Conservation (phyloP, 2,888 invertebrate species). For the Rhingia rostrata region DNA sequence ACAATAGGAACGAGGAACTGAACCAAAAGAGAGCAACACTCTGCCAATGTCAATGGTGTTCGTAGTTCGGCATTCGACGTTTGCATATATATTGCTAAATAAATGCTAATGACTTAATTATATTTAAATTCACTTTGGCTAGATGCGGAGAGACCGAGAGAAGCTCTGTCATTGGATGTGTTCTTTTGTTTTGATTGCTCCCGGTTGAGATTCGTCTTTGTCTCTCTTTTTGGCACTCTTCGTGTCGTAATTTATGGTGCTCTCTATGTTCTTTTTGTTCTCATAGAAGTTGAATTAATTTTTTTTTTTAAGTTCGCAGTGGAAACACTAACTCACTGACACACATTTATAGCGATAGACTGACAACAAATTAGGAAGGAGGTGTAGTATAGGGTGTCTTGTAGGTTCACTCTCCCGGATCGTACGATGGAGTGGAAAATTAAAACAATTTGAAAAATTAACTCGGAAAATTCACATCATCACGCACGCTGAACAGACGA, state of each 20-base stretch:
- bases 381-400: too few relatives aligned
- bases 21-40: conserved; percentile 28
- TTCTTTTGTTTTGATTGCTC: conserved; percentile 52
- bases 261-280: conserved; percentile 25
- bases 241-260: conserved; percentile 22
- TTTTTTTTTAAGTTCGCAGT: conserved; percentile 7
- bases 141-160: background rate
- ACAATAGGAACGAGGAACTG: conserved; percentile 18
- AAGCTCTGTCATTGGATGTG: conserved; percentile 7
- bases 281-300: conserved; percentile 3
- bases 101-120: conserved; percentile 35
- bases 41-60: conserved; percentile 33
- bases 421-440: background rate
- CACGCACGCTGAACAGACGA: conserved; percentile 18
- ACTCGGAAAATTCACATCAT: conserved; percentile 37
- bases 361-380: background rate
- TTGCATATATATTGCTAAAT: background rate
- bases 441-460: conserved; percentile 5
- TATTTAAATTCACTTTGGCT: background rate
- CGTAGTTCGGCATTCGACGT: too few relatives aligned
- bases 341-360: background rate
- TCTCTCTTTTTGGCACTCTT: conserved; percentile 52
- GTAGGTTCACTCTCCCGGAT: too few relatives aligned
- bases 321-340: background rate
- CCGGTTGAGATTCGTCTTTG: conserved; percentile 24